phyloP scores from a whole-genome alignment of 1,140 invertebrate species.

The Tachypleus tridentatus region DNA sequence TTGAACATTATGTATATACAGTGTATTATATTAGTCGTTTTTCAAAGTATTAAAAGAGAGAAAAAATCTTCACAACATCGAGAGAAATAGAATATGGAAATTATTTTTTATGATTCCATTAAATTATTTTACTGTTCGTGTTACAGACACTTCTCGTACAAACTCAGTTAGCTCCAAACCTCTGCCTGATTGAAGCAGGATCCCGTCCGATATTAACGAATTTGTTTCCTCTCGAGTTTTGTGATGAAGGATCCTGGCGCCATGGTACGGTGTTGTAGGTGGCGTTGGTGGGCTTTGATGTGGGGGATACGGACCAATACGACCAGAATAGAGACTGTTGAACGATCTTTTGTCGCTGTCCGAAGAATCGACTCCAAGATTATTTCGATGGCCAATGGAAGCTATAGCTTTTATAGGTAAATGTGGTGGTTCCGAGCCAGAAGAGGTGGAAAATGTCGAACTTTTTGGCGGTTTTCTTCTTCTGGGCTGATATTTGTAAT shows the following conservation, averaged over 20 bases:
- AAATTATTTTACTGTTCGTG: too few species aligned
- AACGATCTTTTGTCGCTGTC: not conserved
- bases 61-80: too few species aligned
- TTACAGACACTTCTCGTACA: too few species aligned
- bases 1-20: too few species aligned
- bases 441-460: not conserved
- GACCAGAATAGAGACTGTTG: not conserved
- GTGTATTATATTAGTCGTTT: too few species aligned
- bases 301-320: slow-evolving; percentile 5
- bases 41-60: too few species aligned
- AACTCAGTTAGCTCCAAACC: too few species aligned
- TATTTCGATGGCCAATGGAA: too few species aligned
- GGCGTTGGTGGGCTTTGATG: slow-evolving; percentile 15
- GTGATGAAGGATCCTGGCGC: not conserved
- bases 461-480: slow-evolving; percentile 11
- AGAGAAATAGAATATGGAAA: too few species aligned
- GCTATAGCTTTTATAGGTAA: too few species aligned
- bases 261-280: slow-evolving; percentile 18
- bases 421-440: not conserved
- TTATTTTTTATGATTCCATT: too few species aligned
- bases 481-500: slow-evolving; percentile 52
- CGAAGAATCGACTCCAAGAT: too few species aligned
- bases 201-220: slow-evolving; percentile 3
- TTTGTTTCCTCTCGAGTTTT: slow-evolving; percentile 8
- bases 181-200: not conserved